Base-by-base conservation (phyloP, 2,888 invertebrate species). In the Liopterus haemorrhoidalis region DNA sequence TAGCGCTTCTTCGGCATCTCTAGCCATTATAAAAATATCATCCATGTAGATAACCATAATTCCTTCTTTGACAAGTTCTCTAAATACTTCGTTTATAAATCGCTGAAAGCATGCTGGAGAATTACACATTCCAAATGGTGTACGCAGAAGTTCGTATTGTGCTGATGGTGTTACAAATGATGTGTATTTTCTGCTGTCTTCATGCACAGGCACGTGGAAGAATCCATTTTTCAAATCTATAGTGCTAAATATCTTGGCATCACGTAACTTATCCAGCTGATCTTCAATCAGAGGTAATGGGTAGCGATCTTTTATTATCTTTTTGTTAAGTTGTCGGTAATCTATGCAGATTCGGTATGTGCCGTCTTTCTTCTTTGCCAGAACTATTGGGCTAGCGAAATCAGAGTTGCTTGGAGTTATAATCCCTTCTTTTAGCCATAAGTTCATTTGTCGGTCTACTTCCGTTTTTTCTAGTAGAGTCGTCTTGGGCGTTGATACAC, bases 21-120 rank as follows among this genome's bases (percentile, higher is more conserved):
- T 21, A 4, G 53, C 41, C 9, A 50, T 44, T 6, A 57, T 52
- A 6, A 58, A 42, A 8, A 54, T 30, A 35, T 58, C 56, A 31
- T 59, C 58, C 31, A 59, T 46, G 38, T 56, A 60, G 40, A 18
- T 14, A 32, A 37, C 15, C 16, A 30, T 5, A 30, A 15, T 4
- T 16, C 12, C 12, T 30, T 30, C 15, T 30, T 30, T 21, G 22
- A 54, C 46, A 4, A 55, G 38, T 1, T 53, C 45, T 27, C 42
- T 22, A 22, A 22, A 22, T 8, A 22, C 8, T 8, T 8, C 8
- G 8, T 22, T 22, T 22, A 22, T 22, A 22, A 8, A 22, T 22
- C 22, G 22, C 22, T 22, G 5, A 8, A 22, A 22, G 6, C 5
- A 5, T 8, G 22, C 5, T 8, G 22, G 22, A 8, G 30, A 4